Evolutionary conservation across 2,113 vertebrate species (phyloP).

Genomic region (Polyodon spathula): DNA sequence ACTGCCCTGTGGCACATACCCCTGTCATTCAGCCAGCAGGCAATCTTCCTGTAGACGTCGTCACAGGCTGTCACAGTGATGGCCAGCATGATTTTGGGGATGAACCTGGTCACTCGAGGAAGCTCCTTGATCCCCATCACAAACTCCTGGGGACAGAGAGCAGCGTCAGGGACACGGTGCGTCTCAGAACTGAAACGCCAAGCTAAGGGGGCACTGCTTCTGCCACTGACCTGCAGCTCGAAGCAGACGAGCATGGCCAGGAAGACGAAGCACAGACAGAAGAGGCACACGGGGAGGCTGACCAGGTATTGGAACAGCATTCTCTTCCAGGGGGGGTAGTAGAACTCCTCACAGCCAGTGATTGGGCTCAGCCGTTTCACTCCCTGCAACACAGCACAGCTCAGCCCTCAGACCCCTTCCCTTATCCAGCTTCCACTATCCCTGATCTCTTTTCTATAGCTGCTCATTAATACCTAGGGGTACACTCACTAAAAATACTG

Average conservation of each 20-base stretch:
- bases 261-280: slow-evolving; percentile 84
- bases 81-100: slow-evolving; percentile 87
- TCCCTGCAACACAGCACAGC: slow-evolving; percentile 51
- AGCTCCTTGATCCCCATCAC: slow-evolving; percentile 86
- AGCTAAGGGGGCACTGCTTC: background rate
- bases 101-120: slow-evolving; percentile 75
- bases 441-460: too few relatives aligned
- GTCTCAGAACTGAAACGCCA: background rate
- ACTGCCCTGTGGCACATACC: slow-evolving; percentile 47
- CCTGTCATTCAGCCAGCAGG: slow-evolving; percentile 94
- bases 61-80: slow-evolving; percentile 84
- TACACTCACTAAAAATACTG: too few relatives aligned
- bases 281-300: slow-evolving; percentile 82
- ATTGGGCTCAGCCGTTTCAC: slow-evolving; percentile 82
- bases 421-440: too few relatives aligned
- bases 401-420: too few relatives aligned
- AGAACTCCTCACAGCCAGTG: slow-evolving; percentile 83
- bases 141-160: slow-evolving; percentile 64
- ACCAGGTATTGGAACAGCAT: slow-evolving; percentile 84
- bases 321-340: slow-evolving; percentile 88
- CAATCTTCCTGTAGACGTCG: slow-evolving; percentile 90
- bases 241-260: slow-evolving; percentile 93
- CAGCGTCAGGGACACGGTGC: too few relatives aligned
- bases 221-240: slow-evolving; percentile 77
- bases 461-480: too few relatives aligned